Conservation (phyloP, 2,888 invertebrate species). For the Drosophila bunnanda region DNA sequence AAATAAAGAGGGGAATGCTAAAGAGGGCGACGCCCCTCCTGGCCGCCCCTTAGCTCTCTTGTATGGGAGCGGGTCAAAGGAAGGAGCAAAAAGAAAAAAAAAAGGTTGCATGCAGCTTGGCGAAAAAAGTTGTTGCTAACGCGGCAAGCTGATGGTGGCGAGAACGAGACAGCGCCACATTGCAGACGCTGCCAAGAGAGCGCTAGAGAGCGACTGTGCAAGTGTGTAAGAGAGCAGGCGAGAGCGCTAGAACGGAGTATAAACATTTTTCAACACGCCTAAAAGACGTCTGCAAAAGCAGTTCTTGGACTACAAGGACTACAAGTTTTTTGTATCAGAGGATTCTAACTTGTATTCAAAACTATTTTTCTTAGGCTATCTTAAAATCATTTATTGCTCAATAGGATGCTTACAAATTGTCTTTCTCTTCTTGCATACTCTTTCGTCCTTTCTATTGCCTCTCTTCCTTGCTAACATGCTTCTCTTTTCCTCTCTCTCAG, state of each 20-base stretch:
- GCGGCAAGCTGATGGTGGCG: conserved; percentile 70
- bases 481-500: background rate
- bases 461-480: background rate
- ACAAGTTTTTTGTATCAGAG: no score
- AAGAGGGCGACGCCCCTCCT: conserved; percentile 31
- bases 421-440: background rate
- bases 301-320: background rate
- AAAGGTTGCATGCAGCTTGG: conserved; percentile 50
- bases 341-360: background rate
- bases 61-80: background rate
- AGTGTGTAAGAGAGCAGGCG: conserved; percentile 25
- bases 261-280: conserved; percentile 62
- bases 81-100: conserved; percentile 17
- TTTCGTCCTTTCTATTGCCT: background rate
- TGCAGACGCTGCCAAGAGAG: conserved; percentile 17
- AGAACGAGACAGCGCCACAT: conserved; percentile 53
- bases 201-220: conserved; percentile 7
- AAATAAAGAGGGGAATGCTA: conserved; percentile 12
- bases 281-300: conserved; percentile 62
- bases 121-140: conserved; percentile 83
- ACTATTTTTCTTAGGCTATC: no score
- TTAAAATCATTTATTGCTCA: no score
- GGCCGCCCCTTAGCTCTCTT: background rate
- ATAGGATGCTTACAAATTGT: background rate
- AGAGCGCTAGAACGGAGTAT: background rate